phyloP scores from a whole-genome alignment of 1,140 invertebrate species.

The Drosophila saltans region DNA sequence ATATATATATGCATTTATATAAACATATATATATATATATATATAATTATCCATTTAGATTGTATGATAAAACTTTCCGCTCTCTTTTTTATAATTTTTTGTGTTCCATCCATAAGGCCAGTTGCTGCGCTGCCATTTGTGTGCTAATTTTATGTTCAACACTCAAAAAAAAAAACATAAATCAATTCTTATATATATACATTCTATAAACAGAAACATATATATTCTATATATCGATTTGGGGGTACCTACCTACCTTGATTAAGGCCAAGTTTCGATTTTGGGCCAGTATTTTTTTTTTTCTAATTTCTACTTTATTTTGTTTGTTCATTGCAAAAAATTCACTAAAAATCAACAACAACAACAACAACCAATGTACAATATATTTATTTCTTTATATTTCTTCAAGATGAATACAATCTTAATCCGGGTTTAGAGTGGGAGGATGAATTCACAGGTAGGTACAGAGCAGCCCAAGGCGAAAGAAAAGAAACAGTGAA shows the following conservation, averaged over 20 bases:
- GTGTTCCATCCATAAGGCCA: constrained; percentile 27
- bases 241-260: constrained; percentile 44
- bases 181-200: constrained; percentile 5
- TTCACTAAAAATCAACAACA: constrained; percentile 29
- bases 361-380: constrained; percentile 61
- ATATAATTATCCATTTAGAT: constrained; percentile 34
- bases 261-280: constrained; percentile 12
- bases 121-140: constrained; percentile 18
- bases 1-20: constrained; percentile 41
- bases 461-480: constrained; percentile 86
- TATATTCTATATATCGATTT: constrained; percentile 21
- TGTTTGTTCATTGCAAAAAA: constrained; percentile 27
- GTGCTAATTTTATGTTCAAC: constrained; percentile 42
- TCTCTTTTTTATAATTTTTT: constrained; percentile 16
- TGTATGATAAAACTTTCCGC: constrained; percentile 20
- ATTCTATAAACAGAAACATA: not conserved
- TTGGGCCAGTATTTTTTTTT: constrained; percentile 9
- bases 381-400: constrained; percentile 87
- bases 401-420: constrained; percentile 98
- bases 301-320: constrained; percentile 29
- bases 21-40: constrained; percentile 19
- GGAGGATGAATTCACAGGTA: constrained; percentile 99
- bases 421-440: constrained; percentile 99
- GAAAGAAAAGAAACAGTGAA: constrained; percentile 64
- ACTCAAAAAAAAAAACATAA: not conserved